Percentiles rank a stretch among this genome's conserved stretches.
Conservation (phyloP, 2,113 vertebrate genomes). For the Meleagris gallopavo region DNA sequence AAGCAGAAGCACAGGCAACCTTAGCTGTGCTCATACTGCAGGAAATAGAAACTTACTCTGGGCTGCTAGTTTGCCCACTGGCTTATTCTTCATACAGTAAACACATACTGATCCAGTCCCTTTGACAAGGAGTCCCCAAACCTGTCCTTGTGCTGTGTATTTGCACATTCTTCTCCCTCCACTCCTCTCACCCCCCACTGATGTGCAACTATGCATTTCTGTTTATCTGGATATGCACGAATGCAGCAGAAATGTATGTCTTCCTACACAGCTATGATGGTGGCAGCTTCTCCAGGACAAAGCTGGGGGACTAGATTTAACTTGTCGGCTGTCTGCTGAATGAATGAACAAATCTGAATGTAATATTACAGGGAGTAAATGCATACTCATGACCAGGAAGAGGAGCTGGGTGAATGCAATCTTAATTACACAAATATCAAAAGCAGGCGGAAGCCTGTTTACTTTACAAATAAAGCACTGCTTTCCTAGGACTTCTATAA, state of each 20-base stretch:
- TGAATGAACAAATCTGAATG: not conserved
- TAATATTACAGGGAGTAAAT: not conserved
- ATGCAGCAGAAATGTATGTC: not conserved
- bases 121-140: not conserved
- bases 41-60: not conserved
- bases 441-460: slow-evolving; percentile 26
- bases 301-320: not conserved
- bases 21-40: not conserved
- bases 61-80: not conserved
- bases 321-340: not conserved
- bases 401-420: not conserved
- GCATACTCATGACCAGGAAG: not conserved
- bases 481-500: not conserved
- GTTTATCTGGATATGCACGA: accelerated
- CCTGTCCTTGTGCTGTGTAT: not conserved
- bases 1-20: not conserved
- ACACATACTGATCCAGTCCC: not conserved
- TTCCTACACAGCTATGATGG: not conserved
- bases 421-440: slow-evolving; percentile 20
- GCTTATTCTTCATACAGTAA: not conserved
- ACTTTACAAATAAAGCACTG: not conserved
- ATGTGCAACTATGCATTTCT: not conserved
- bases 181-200: not conserved
- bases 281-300: not conserved
- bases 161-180: not conserved